phyloP scores from a whole-genome alignment of 2,888 invertebrate genomes.

The Junonia oenone region DNA sequence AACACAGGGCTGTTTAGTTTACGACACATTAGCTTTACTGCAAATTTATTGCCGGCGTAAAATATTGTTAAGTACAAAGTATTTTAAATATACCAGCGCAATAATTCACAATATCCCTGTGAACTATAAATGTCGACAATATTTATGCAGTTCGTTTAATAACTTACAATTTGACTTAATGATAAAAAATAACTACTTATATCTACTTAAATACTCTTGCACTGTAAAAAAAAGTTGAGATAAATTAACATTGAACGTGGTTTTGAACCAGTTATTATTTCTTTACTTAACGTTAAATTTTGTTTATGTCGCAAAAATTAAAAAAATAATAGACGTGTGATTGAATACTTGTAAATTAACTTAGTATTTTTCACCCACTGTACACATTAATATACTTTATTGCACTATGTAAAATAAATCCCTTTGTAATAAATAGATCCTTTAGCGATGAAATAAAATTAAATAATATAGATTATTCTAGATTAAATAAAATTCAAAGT shows the following conservation, averaged over 20 bases:
- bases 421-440: conserved; percentile 58
- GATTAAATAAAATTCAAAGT: conserved; percentile 50
- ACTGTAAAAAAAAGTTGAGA: conserved; percentile 11
- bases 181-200: neutral
- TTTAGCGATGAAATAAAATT: conserved; percentile 51
- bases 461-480: conserved; percentile 52
- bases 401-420: conserved; percentile 70
- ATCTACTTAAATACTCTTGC: conserved; percentile 19
- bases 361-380: conserved; percentile 61
- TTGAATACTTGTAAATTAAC: conserved; percentile 52
- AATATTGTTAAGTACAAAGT: conserved; percentile 39
- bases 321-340: conserved; percentile 15
- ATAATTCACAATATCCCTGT: conserved; percentile 14
- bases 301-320: conserved; percentile 4
- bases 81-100: conserved; percentile 31
- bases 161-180: neutral
- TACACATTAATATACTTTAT: conserved; percentile 62
- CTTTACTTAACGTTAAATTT: conserved; percentile 4
- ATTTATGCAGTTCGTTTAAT: conserved; percentile 10
- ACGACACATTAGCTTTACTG: conserved; percentile 30
- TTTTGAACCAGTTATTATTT: conserved; percentile 22
- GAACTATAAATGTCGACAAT: conserved; percentile 11
- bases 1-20: conserved; percentile 25
- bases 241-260: conserved; percentile 10
- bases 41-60: conserved; percentile 29